Conservation (phyloP, 2,113 vertebrate species). For the Gasterosteus aculeatus region DNA sequence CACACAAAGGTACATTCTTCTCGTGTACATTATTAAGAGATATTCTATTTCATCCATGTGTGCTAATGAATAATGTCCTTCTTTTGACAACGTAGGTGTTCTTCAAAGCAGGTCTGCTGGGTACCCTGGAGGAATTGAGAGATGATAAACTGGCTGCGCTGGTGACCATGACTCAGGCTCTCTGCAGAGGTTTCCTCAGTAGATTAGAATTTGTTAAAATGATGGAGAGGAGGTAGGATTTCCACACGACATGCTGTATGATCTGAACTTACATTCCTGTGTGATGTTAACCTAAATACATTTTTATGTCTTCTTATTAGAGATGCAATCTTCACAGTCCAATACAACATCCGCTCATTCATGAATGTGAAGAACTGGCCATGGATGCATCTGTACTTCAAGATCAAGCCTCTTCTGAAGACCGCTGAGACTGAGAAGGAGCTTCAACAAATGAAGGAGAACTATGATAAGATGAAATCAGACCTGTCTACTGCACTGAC, state of each 20-base stretch:
- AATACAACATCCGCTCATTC: slow-evolving; percentile 87
- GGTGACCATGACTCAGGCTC: slow-evolving; percentile 81
- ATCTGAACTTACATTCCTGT: background rate
- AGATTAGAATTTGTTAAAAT: slow-evolving; percentile 79
- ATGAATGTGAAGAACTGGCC: slow-evolving; percentile 85
- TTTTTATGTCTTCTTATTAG: slow-evolving; percentile 40
- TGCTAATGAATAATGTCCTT: background rate
- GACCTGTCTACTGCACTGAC: slow-evolving; percentile 82
- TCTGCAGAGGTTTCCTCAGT: slow-evolving; percentile 74
- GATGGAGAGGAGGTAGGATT: slow-evolving; percentile 72
- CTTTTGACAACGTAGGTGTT: slow-evolving; percentile 83
- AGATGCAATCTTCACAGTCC: slow-evolving; percentile 86
- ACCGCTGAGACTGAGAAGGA: slow-evolving; percentile 85
- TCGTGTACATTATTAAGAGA: background rate
- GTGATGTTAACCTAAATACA: background rate
- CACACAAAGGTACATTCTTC: slow-evolving; percentile 84
- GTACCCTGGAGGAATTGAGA: slow-evolving; percentile 92
- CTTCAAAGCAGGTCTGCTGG: slow-evolving; percentile 94
- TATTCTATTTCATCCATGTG: background rate
- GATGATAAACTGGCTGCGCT: slow-evolving; percentile 88
- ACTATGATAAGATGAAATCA: slow-evolving; percentile 87
- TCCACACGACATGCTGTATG: background rate
- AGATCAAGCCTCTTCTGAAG: slow-evolving; percentile 82
- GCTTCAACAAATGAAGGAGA: slow-evolving; percentile 78
- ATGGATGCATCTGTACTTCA: slow-evolving; percentile 81